phyloP scores from a whole-genome alignment of 1,140 invertebrate genomes.

The Mya arenaria region DNA sequence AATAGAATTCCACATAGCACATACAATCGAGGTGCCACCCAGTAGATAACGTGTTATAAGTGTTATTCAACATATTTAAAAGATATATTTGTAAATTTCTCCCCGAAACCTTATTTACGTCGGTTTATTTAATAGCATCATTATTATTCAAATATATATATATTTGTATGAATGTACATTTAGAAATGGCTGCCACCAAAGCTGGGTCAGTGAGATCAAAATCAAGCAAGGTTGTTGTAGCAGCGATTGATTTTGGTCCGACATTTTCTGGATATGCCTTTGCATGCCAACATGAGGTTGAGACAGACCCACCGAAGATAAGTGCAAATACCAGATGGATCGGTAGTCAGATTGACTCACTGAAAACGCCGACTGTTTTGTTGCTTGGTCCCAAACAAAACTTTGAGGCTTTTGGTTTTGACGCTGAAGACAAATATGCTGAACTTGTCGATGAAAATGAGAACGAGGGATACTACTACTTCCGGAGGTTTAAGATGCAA shows the following conservation, averaged over 20 bases:
- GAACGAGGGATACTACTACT: constrained; percentile 36
- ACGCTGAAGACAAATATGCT: constrained; percentile 55
- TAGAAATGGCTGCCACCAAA: no score
- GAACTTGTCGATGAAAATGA: constrained; percentile 24
- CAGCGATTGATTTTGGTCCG: constrained; percentile 30
- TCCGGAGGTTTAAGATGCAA: constrained; percentile 56
- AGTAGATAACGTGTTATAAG: no score
- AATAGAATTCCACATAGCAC: no score
- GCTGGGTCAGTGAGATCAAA: no score
- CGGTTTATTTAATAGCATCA: no score
- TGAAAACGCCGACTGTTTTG: constrained; percentile 50
- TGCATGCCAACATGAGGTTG: constrained; percentile 22
- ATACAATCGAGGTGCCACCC: no score
- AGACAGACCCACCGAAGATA: constrained; percentile 10
- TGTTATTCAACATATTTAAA: no score
- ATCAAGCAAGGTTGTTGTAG: constrained; percentile 29
- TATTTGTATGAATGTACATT: no score
- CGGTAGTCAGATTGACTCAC: constrained; percentile 24
- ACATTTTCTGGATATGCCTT: constrained; percentile 44
- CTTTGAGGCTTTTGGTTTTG: constrained; percentile 46
- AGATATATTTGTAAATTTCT: no score
- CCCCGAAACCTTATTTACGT: no score
- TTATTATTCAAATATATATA: no score
- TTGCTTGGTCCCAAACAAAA: constrained; percentile 28
- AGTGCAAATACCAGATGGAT: constrained; percentile 27